phyloP scores from a whole-genome alignment of 2,888 invertebrate species.

The Odontocerum albicorne region DNA sequence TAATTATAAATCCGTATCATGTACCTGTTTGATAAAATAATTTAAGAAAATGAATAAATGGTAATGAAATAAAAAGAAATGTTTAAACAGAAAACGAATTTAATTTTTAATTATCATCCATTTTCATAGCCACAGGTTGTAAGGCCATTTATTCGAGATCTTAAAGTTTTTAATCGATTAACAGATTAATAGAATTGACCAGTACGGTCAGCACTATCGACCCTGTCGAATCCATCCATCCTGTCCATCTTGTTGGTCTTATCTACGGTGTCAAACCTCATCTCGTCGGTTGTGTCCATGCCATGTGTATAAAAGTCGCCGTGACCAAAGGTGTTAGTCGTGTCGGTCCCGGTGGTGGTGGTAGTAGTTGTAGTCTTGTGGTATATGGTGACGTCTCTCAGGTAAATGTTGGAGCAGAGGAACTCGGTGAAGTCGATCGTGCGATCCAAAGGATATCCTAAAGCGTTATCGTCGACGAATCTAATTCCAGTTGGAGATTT shows the following conservation, averaged over 20 bases:
- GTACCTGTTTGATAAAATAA: too few relatives aligned
- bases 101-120: too few relatives aligned
- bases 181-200: too few relatives aligned
- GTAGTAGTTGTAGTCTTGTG: constrained; percentile 48
- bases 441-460: constrained; percentile 61
- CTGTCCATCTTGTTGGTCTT: background rate
- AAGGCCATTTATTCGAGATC: too few relatives aligned
- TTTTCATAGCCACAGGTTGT: too few relatives aligned
- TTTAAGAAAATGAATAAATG: too few relatives aligned
- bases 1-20: too few relatives aligned
- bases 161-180: too few relatives aligned
- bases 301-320: background rate
- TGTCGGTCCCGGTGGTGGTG: background rate
- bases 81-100: too few relatives aligned
- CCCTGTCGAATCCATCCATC: too few relatives aligned
- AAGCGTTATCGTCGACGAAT: constrained; percentile 50
- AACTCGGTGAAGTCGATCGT: constrained; percentile 47
- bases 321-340: background rate
- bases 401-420: constrained; percentile 51
- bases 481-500: constrained; percentile 38
- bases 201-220: too few relatives aligned
- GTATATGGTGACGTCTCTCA: constrained; percentile 55
- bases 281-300: background rate
- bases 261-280: background rate
- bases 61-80: too few relatives aligned